These are phyloP conservation scores for Girardinus metallicus DNA, from an alignment of 2,797 vertebrate species.

Conservation along the genomic window DNA sequence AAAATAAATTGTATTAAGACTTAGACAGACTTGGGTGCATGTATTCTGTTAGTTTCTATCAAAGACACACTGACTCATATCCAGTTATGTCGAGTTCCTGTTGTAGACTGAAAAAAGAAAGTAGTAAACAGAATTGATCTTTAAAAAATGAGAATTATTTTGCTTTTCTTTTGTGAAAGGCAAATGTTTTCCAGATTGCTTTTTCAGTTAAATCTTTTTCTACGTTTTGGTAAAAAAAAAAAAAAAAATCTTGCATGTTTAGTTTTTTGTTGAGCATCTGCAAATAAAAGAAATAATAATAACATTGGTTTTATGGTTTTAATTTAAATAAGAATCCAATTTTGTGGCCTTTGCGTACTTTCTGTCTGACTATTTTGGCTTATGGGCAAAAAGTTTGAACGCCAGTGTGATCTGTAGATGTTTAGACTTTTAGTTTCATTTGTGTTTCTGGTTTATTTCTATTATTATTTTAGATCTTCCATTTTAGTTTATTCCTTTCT, in stretches of 20 bases:
- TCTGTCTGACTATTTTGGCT: background rate
- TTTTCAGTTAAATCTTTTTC: background rate
- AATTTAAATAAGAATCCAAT: background rate
- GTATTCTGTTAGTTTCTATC: background rate
- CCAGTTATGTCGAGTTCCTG: background rate
- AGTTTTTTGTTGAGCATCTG: background rate
- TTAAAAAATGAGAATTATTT: background rate
- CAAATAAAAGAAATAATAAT: background rate
- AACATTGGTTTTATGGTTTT: background rate
- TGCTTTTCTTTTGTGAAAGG: background rate
- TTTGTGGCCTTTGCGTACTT: background rate
- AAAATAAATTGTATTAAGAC: too few relatives aligned
- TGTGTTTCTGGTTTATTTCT: background rate
- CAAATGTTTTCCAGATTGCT: background rate
- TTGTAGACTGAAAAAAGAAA: background rate
- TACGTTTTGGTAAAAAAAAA: background rate
- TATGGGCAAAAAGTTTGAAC: background rate
- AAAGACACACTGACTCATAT: background rate
- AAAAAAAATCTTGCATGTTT: background rate
- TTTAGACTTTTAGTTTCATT: too few relatives aligned
- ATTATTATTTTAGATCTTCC: background rate
- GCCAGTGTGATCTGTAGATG: too few relatives aligned
- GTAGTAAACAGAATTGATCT: background rate
- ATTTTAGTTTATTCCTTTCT: background rate
- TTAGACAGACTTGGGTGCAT: background rate